Evolutionary conservation across 2,113 vertebrate genomes (phyloP).

Genomic region (Hydrochoerus hydrochaeris): DNA sequence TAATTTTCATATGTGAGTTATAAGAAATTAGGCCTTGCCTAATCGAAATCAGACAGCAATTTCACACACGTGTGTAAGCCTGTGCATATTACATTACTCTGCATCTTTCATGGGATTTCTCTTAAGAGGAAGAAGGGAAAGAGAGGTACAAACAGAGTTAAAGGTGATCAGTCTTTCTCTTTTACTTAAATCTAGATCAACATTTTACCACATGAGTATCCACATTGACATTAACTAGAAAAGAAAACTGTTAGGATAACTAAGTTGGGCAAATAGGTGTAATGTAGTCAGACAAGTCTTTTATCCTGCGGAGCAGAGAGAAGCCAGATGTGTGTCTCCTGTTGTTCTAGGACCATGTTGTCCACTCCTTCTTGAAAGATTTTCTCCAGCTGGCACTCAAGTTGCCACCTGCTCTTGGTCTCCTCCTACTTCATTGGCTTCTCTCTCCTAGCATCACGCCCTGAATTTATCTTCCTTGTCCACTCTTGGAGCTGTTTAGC

Average conservation of each 20-base stretch:
- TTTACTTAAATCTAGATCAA: background rate
- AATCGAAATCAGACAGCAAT: slow-evolving; percentile 65
- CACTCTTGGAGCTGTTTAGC: background rate
- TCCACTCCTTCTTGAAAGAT: background rate
- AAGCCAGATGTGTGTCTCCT: background rate
- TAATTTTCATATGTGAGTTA: slow-evolving; percentile 62
- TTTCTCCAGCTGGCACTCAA: background rate
- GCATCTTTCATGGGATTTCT: background rate
- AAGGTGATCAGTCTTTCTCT: background rate
- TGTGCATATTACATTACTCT: background rate
- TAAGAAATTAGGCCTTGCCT: slow-evolving; percentile 61
- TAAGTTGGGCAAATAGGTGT: background rate
- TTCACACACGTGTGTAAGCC: slow-evolving; percentile 52
- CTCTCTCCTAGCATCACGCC: background rate
- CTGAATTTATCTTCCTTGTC: background rate
- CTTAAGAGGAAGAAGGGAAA: background rate
- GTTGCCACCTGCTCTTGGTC: background rate
- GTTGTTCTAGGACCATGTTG: background rate
- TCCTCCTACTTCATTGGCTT: background rate
- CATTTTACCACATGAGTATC: background rate
- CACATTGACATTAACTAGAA: background rate
- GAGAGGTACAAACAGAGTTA: background rate
- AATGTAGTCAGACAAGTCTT: background rate
- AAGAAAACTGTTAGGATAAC: background rate
- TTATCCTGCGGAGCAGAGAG: background rate